A percentile compares a stretch with the other conserved stretches of the same genome.
Conservation (phyloP, 2,888 invertebrate genomes). For the Agriopis aurantiaria region DNA sequence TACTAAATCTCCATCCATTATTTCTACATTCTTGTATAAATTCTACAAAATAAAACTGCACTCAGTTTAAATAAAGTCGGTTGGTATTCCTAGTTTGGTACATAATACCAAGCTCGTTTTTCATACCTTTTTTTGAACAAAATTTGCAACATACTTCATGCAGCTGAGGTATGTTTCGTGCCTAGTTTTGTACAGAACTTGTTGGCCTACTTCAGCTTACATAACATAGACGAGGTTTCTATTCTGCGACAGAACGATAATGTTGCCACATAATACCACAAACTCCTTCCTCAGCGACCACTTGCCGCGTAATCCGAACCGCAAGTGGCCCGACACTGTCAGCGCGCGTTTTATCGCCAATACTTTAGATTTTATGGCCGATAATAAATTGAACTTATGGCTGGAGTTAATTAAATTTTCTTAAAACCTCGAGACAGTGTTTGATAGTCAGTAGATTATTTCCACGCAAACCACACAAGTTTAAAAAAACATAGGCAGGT, state of each 20-base stretch:
- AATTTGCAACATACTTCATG: no score
- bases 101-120: no score
- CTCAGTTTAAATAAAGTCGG: no score
- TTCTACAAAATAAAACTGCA: no score
- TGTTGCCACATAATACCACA: slow-evolving; percentile 24
- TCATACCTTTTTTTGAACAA: no score
- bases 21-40: no score
- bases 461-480: background rate
- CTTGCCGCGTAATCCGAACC: slow-evolving; percentile 34
- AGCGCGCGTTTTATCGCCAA: slow-evolving; percentile 53
- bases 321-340: slow-evolving; percentile 39
- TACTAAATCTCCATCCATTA: no score
- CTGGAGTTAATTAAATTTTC: slow-evolving; percentile 64
- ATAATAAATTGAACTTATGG: slow-evolving; percentile 62
- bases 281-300: slow-evolving; percentile 14
- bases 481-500: no score
- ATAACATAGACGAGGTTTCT: background rate
- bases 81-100: no score
- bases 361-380: slow-evolving; percentile 62
- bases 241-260: slow-evolving; percentile 13
- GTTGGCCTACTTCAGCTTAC: no score
- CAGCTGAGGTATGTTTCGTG: no score
- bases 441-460: slow-evolving; percentile 1
- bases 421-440: slow-evolving; percentile 47
- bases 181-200: no score